Conservation (phyloP, 2,113 vertebrate species). For the Petroica traversi region DNA sequence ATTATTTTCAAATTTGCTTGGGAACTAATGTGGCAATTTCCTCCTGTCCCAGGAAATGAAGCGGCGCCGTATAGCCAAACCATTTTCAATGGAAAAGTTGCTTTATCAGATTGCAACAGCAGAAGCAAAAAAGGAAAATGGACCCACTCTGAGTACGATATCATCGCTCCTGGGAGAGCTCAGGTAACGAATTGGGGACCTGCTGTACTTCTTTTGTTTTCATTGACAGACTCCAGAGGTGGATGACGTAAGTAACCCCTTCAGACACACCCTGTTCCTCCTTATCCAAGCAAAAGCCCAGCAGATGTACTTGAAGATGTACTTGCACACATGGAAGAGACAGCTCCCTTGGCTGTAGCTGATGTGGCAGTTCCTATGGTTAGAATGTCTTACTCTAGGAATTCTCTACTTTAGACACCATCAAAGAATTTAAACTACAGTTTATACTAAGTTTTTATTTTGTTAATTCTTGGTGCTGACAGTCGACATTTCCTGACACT, state of each 20-base stretch:
- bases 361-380: not conserved
- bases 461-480: not conserved
- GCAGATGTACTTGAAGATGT: not conserved
- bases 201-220: not conserved
- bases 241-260: not conserved
- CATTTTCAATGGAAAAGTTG: constrained; percentile 99
- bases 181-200: constrained; percentile 78
- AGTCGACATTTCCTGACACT: not conserved
- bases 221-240: not conserved
- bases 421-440: not conserved
- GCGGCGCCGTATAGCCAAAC: constrained; percentile 92
- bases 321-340: not conserved
- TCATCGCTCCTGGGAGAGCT: constrained; percentile 96
- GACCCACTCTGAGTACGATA: constrained; percentile 92
- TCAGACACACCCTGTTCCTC: not conserved
- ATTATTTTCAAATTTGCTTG: not conserved
- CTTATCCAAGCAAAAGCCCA: not conserved
- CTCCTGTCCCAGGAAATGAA: constrained; percentile 88
- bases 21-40: not conserved
- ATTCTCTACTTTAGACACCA: not conserved
- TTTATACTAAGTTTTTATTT: not conserved
- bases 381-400: not conserved
- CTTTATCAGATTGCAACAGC: constrained; percentile 97
- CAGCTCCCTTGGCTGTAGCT: not conserved
- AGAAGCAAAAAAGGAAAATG: constrained; percentile 95